These are phyloP conservation scores for Ypsolopha sequella DNA, from an alignment of 2,888 invertebrate genomes.

Conservation along the genomic window DNA sequence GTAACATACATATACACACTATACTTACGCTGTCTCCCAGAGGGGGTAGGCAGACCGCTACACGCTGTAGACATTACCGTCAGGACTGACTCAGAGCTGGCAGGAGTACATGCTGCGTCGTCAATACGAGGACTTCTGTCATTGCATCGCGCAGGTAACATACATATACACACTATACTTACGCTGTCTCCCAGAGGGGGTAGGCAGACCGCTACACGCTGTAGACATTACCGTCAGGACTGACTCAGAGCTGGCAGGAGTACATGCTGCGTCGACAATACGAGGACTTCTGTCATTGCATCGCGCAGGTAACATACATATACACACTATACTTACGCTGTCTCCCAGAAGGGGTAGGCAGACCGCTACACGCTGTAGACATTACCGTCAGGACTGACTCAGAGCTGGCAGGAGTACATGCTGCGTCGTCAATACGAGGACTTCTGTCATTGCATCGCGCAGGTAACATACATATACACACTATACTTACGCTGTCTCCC, in stretches of 20 bases:
- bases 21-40: constrained; percentile 55
- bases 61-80: constrained; percentile 80
- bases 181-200: constrained; percentile 73
- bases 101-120: constrained; percentile 98
- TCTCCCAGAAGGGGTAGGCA: constrained; percentile 82
- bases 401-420: constrained; percentile 97
- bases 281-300: neutral
- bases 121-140: too few species aligned
- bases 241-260: too few species aligned
- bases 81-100: constrained; percentile 91
- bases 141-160: too few species aligned
- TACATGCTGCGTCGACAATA: neutral
- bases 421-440: constrained; percentile 15
- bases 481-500: neutral
- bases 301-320: constrained; percentile 20
- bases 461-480: constrained; percentile 22
- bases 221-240: too few species aligned
- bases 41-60: constrained; percentile 92
- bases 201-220: constrained; percentile 87
- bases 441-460: neutral
- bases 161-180: too few species aligned
- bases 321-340: too few species aligned
- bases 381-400: constrained; percentile 85
- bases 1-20: too few species aligned
- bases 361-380: constrained; percentile 85